phyloP scores from a whole-genome alignment of 2,113 vertebrate genomes.

The Chinchilla lanigera region DNA sequence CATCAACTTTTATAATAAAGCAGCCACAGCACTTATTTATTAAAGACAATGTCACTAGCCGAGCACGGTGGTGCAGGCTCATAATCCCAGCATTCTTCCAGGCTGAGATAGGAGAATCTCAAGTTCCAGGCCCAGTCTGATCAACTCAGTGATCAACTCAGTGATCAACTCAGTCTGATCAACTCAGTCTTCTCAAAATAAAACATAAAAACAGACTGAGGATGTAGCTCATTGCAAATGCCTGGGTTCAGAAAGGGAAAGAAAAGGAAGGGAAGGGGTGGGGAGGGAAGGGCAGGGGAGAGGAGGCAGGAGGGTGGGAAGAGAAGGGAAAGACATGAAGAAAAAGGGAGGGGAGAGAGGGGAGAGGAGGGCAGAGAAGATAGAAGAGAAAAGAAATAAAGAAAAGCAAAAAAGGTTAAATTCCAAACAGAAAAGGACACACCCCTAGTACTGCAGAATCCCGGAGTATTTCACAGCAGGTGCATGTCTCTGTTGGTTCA shows the following conservation, averaged over 20 bases:
- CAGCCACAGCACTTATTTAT: background rate
- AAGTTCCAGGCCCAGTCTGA: background rate
- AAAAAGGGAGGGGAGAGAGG: background rate
- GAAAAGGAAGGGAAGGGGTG: background rate
- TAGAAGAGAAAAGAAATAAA: background rate
- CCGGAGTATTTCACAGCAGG: background rate
- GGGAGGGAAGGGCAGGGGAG: no score
- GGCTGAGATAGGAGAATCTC: background rate
- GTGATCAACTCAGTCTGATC: background rate
- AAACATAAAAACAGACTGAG: background rate
- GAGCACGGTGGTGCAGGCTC: background rate
- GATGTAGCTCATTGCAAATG: background rate
- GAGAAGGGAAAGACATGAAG: background rate
- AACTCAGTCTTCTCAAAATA: background rate
- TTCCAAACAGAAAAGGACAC: background rate
- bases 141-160: background rate
- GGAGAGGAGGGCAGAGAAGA: background rate
- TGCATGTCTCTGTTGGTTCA: no score
- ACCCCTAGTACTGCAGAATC: background rate
- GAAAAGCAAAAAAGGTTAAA: background rate
- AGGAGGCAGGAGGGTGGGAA: background rate
- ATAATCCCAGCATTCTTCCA: background rate
- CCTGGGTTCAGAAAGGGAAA: background rate
- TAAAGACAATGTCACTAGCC: background rate
- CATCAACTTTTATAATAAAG: conserved; percentile 32